Evolutionary conservation across 1,140 invertebrate genomes (phyloP).

Genomic region (Drosophila pallidifrons): DNA sequence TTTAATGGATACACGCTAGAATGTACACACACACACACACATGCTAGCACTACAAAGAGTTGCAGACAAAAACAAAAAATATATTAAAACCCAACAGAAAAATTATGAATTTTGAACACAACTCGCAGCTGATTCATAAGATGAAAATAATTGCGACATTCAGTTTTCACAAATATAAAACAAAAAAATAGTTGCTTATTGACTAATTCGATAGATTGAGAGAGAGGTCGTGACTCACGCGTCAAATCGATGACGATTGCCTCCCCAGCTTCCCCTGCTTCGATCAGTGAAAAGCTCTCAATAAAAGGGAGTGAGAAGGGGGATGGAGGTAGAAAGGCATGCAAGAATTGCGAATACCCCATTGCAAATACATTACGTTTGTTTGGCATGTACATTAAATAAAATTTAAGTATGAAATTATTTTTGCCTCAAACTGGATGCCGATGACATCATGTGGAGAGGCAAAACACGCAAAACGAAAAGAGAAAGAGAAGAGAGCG

Average conservation of each 20-base stretch:
- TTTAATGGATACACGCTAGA: slow-evolving; percentile 62
- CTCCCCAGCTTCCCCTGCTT: background rate
- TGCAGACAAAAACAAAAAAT: slow-evolving; percentile 32
- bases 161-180: slow-evolving; percentile 16
- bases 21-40: slow-evolving; percentile 7
- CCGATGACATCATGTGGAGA: slow-evolving; percentile 68
- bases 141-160: slow-evolving; percentile 40
- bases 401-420: slow-evolving; percentile 8
- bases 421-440: slow-evolving; percentile 32
- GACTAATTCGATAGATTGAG: slow-evolving; percentile 21
- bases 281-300: slow-evolving; percentile 4
- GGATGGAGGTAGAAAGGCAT: background rate
- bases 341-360: background rate
- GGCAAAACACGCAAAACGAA: slow-evolving; percentile 31
- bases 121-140: slow-evolving; percentile 64
- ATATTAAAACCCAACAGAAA: slow-evolving; percentile 27
- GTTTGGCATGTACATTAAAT: slow-evolving; percentile 1
- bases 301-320: background rate
- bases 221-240: slow-evolving; percentile 38
- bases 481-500: slow-evolving; percentile 24
- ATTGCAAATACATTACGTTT: background rate
- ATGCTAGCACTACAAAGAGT: slow-evolving; percentile 9
- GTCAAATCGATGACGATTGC: slow-evolving; percentile 25
- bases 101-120: slow-evolving; percentile 63
- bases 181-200: slow-evolving; percentile 23